Evolutionary conservation across 2,888 invertebrate species (phyloP).

Genomic region (Exephanes ischioxanthus): DNA sequence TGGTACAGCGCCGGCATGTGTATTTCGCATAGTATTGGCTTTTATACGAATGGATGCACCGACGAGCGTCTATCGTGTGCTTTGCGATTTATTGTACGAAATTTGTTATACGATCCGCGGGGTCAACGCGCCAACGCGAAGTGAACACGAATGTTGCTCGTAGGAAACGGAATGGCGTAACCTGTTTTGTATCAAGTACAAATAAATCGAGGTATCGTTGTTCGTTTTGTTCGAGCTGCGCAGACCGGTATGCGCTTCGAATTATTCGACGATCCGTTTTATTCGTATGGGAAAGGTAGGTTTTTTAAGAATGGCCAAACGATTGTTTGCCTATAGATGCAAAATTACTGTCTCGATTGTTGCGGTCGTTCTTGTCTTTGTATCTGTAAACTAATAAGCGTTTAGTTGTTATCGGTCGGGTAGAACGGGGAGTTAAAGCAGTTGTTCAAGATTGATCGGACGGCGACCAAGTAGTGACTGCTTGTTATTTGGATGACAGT

Average conservation of each 20-base stretch:
- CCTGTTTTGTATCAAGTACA: background rate
- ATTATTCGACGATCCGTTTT: background rate
- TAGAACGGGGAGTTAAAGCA: background rate
- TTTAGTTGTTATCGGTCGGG: background rate
- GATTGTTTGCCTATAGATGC: background rate
- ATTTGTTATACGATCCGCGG: constrained; percentile 1
- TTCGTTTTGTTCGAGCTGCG: background rate
- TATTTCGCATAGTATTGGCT: constrained; percentile 5
- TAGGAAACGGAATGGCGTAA: background rate
- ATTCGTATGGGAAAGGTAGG: background rate
- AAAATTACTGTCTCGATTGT: background rate
- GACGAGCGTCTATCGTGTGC: constrained; percentile 15
- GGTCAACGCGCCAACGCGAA: background rate
- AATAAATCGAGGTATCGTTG: background rate
- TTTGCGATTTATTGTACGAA: constrained; percentile 13
- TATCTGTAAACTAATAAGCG: background rate
- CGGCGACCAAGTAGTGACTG: background rate
- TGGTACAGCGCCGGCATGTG: constrained; percentile 10
- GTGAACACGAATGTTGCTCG: background rate
- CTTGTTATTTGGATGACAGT: background rate
- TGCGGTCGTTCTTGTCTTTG: background rate
- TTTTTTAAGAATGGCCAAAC: too few species aligned
- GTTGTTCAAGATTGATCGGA: background rate
- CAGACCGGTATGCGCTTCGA: background rate
- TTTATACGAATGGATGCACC: constrained; percentile 27